Base-by-base conservation (phyloP, 64 coral and sea anemone genomes). In the Porites australiensis region DNA sequence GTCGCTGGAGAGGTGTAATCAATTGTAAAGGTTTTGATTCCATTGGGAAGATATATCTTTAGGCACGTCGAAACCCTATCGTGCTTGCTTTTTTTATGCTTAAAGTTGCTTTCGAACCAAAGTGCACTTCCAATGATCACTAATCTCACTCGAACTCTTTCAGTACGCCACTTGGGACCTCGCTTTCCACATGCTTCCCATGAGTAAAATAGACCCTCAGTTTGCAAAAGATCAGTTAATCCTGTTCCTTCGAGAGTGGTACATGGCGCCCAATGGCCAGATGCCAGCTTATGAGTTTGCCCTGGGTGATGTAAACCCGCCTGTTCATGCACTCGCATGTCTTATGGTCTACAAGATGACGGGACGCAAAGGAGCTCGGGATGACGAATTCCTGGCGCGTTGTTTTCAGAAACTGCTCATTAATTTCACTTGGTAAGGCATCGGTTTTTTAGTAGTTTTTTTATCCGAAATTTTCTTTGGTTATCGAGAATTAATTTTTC, bases 191-290 rank as follows among this genome's bases (percentile, higher is more conserved):
- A 98, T 98, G 96, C 89, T 98, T 44, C 94, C 96, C 63, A 92
- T 98, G 44, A 87, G 87, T 62, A 98, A 98, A 75, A 89, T 98
- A 59, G 96, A 98, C 61, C 96, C 96, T 92, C 89, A 98, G 44
- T 98, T 95, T 79, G 90, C 93, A 73, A 98, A 98, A 50, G 57
- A 92, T 11, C 96, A 98, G 54, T 51, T 98, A 70, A 63, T 98
- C 59, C 80, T 98, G 18, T 98, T 98, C 61, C 86, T 98, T 3
- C 91, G 93, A 15, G 96, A 98, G 66, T 88, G 82, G 67, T 98
- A 98, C 74, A 98, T 98, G 96, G 93, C 96, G 10, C 96, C 96
- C 3, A 98, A 98, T 16, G 96, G 96, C 44, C 96, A 98, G 92
- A 74, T 94, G 21, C 96, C 96, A 10, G 96, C 81, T 2, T 81